A percentile compares a stretch with the other conserved stretches of the same genome.
These are phyloP conservation scores for Erethizon dorsatum DNA, from an alignment of 2,797 vertebrate species.

Conservation along the genomic window DNA sequence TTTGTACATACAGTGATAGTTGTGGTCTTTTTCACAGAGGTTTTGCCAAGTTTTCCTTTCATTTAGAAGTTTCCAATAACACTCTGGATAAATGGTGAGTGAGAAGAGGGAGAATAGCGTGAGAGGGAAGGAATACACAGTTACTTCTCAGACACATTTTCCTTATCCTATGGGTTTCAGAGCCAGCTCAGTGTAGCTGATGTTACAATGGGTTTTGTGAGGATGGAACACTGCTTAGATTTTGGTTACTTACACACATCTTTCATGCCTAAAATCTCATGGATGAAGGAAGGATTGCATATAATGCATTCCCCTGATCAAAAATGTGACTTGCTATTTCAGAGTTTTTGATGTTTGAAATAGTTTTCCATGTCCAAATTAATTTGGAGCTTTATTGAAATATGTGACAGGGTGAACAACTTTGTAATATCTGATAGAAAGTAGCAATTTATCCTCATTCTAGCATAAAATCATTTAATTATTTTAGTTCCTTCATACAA, in stretches of 20 bases:
- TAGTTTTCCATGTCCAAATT: slow-evolving; percentile 25
- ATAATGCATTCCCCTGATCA: not conserved
- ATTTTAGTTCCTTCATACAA: not conserved
- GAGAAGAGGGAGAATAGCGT: not conserved
- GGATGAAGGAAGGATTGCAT: not conserved
- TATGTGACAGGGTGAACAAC: not conserved
- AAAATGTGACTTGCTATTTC: slow-evolving; percentile 6
- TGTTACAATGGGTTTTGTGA: not conserved
- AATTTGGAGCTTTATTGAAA: not conserved
- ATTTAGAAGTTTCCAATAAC: not conserved
- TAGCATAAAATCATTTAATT: not conserved
- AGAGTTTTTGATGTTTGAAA: slow-evolving; percentile 21
- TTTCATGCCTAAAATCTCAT: slow-evolving; percentile 30
- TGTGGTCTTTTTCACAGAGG: not conserved
- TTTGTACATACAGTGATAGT: not conserved
- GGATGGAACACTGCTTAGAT: not conserved
- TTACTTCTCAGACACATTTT: not conserved
- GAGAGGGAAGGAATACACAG: not conserved
- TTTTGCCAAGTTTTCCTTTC: slow-evolving; percentile 20
- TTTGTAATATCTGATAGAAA: not conserved
- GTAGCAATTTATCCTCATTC: not conserved
- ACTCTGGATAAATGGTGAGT: not conserved
- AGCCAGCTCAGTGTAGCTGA: not conserved
- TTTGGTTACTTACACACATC: not conserved
- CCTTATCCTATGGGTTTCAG: not conserved